Evolutionary conservation across 2,797 vertebrate genomes (phyloP).

Genomic region (Acestrorhynchus altus): DNA sequence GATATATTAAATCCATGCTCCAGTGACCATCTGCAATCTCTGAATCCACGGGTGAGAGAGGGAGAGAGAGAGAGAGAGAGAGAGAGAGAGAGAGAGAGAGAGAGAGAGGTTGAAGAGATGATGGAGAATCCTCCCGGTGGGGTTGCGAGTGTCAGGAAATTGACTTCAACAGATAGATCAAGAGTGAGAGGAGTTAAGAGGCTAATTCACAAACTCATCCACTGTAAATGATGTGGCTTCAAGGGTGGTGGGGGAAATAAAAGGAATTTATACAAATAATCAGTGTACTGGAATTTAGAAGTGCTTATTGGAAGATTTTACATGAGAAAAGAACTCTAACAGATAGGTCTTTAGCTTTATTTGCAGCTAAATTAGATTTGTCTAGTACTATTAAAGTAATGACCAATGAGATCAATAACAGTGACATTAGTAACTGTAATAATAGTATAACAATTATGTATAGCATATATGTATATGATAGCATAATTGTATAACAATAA

Average conservation of each 20-base stretch:
- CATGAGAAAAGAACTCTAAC: no score
- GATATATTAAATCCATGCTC: slow-evolving; percentile 18
- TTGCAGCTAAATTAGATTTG: no score
- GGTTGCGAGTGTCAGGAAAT: not conserved
- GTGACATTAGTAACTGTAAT: not conserved
- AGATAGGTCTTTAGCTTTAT: no score
- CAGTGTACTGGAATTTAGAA: not conserved
- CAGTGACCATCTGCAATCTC: slow-evolving; percentile 16
- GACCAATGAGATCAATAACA: no score
- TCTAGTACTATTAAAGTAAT: no score
- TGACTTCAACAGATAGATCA: slow-evolving; percentile 1
- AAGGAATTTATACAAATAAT: not conserved
- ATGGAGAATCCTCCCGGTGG: not conserved
- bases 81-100: slow-evolving; percentile 7
- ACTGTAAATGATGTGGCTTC: not conserved
- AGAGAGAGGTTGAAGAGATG: not conserved
- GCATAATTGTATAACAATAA: no score
- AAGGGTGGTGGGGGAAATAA: no score
- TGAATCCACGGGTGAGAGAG: not conserved
- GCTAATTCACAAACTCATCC: not conserved
- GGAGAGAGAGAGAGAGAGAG: not conserved
- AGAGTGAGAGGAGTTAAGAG: not conserved
- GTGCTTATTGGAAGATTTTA: no score
- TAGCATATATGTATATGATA: no score
- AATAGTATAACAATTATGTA: no score